These are phyloP conservation scores for Calidris pygmaea DNA, from an alignment of 2,113 vertebrate genomes.

Conservation along the genomic window DNA sequence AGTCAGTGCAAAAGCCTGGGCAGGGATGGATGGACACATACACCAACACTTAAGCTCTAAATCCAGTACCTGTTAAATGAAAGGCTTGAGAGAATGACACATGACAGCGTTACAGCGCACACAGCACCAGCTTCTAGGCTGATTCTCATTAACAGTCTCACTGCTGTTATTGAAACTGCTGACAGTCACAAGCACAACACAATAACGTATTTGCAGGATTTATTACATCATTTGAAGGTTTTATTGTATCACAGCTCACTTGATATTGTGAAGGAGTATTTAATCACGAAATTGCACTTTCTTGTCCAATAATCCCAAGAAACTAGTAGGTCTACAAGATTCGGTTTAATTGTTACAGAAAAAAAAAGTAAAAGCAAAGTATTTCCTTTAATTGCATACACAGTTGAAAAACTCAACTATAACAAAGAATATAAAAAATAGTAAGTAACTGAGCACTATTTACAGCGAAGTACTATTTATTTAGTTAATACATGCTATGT, in stretches of 20 bases:
- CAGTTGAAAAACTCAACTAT: neutral
- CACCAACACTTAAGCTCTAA: neutral
- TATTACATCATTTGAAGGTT: neutral
- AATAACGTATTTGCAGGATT: neutral
- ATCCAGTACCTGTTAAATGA: neutral
- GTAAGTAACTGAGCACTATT: neutral
- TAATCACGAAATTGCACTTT: neutral
- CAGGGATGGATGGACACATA: neutral
- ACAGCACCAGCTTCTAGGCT: neutral
- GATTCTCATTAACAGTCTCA: neutral
- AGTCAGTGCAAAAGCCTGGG: neutral
- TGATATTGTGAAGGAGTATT: neutral
- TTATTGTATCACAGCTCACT: neutral
- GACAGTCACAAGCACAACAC: neutral
- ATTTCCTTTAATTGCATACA: neutral
- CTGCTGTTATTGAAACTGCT: neutral
- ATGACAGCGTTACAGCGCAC: neutral
- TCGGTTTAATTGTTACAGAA: neutral
- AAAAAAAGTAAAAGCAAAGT: neutral
- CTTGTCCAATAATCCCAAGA: neutral
- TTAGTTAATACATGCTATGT: neutral
- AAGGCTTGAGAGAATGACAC: neutral
- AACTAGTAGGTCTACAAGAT: neutral
- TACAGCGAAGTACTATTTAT: neutral
- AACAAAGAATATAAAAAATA: neutral